phyloP scores from a whole-genome alignment of 2,113 vertebrate genomes.

The Chloebia gouldiae region DNA sequence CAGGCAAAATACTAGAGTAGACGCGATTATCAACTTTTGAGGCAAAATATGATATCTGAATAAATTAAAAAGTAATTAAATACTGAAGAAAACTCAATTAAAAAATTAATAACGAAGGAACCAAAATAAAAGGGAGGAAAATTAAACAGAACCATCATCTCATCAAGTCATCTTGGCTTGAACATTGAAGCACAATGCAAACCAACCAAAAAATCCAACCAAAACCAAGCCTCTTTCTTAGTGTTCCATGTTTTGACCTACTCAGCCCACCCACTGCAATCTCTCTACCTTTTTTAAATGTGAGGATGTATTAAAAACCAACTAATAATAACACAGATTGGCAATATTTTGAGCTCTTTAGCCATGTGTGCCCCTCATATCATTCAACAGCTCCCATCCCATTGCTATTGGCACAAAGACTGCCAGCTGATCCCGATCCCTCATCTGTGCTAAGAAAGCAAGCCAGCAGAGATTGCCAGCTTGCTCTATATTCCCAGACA shows the following conservation, averaged over 20 bases:
- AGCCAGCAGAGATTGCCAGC: background rate
- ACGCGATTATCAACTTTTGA: background rate
- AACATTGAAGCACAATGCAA: background rate
- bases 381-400: background rate
- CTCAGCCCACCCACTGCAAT: background rate
- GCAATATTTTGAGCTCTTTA: background rate
- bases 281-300: background rate
- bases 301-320: background rate
- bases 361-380: background rate
- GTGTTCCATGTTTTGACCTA: background rate
- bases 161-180: background rate
- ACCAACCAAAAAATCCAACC: background rate
- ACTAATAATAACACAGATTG: background rate
- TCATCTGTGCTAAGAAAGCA: background rate
- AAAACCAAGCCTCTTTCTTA: background rate
- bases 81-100: background rate
- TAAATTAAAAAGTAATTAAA: background rate
- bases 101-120: background rate
- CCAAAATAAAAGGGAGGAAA: background rate
- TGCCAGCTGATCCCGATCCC: background rate
- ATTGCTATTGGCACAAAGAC: background rate
- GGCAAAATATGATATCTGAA: background rate
- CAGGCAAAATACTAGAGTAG: background rate
- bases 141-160: background rate
- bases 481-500: background rate